Base-by-base conservation (phyloP, 2,113 vertebrate species). In the Spea bombifrons region DNA sequence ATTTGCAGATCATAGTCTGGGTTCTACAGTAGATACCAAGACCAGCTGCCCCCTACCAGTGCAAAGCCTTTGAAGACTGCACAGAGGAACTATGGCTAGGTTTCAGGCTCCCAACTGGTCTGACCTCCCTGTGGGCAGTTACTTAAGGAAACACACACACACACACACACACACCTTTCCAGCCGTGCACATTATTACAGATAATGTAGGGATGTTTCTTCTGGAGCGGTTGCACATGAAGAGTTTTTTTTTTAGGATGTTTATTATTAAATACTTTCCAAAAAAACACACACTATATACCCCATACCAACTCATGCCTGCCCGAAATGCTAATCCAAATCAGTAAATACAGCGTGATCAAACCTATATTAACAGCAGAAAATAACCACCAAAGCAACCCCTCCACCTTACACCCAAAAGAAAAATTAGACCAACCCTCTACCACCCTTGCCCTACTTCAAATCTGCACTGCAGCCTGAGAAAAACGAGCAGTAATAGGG, bases 191-290 rank as follows among this genome's bases (percentile, higher is more conserved):
- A 30, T 30, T 30, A 30, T 30, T 30, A 30, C 30, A 30, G 30
- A 30, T 30, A 30, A 30, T 30, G 30, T 30, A 30, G 30, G 30
- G 30, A 30, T 30, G 30, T 30, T 30, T 30, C 30, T 30, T 30
- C 30, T 30, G 30, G 30, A 30, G 30, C 30, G 30, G 30, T 2
- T 30, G 55, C 8, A 59, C 8, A 59, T 59, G 10, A 5, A 9
- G 4, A 59, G 55, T 3, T 13, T 61, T 64, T 13, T 61, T 64
- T 64, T 64, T 30, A 64, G 61, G 61, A 16, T 64, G 5, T 77
- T 77, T 88, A 86, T 92, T 93, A 93, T 92, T 93, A 86, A 87
- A 87, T 82, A 88, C 65, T 76, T 76, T 86, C 71, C 50, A 87
- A 81, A 3, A 84, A 86, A 85, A 83, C 83, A 84, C 73, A 59